Base-by-base conservation (phyloP, 1,140 invertebrate species). In the Drosophila yakuba region DNA sequence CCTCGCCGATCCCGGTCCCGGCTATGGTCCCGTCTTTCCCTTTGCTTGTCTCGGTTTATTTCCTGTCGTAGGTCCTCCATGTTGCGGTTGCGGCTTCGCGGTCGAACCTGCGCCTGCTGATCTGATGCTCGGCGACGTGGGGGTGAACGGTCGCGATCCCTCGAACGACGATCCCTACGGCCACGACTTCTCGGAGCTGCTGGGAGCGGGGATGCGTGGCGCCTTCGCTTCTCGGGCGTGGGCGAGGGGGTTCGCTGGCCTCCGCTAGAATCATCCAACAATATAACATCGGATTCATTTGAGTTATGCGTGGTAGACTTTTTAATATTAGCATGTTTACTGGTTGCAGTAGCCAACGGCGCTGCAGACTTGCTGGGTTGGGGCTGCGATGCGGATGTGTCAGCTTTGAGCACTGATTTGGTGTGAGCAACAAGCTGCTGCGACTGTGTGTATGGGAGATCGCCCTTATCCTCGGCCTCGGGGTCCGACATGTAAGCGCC, bases 401-500 rank as follows among this genome's bases (percentile, higher is more conserved):
- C 36, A 15, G 28, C 36, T 15, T 62, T 71, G 45, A 57, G 23
- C 38, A 45, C 28, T 38, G 35, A 52, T 20, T 74, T 66, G 12
- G 47, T 36, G 47, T 38, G 52, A 17, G 14, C 23, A 17, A 25
- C 14, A 35, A 36, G 57, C 41, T 28, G 68, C 6, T 64, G 58
- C 23, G 50, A 20, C 8, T 63, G 48, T 32, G 45, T 41, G 41
- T 43, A 54, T n/a, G 11, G 47, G 35, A 60, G 20, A 39, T 39
- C 72, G 72, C 41, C 68, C 66, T 61, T 88, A 32, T 83, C 73
- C 38, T 83, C 90, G 15, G 83, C 83, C 58, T 93, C 93, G 15
- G 92, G 83, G 54, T 95, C 94, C 2, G 94, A 94, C 81, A 89
- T 92, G 71, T 94, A 95, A 39, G 94, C 94, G 39, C 94, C 94